Evolutionary conservation across 1,140 invertebrate species (phyloP), one percentile per base, ranked within the genome.

Genomic region (Lepidurus apus): DNA sequence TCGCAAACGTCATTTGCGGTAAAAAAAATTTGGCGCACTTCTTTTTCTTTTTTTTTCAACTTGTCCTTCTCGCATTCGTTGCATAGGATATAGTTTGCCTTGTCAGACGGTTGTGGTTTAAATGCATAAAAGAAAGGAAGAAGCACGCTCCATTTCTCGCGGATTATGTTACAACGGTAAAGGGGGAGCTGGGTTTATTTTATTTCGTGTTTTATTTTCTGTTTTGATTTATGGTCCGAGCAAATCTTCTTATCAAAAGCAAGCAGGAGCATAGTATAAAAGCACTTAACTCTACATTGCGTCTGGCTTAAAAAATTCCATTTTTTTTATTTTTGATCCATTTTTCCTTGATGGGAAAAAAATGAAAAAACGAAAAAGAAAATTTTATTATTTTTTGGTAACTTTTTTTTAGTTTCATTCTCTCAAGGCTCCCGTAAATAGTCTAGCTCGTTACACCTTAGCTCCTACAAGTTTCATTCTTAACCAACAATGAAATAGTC

Each of bases 191-290:
- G 13, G 53, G 21, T 17, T 65, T 65, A 11, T 65, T 65, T 65
- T n/a, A 13, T 65, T 65, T 65, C 53, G 1, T 65, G 21, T 65
- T 65, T 65, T 65, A 17, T 65, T 7, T 65, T n/a, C 9, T 65
- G 17, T 21, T 65, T 65, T 65, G 17, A 65, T 65, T 65, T 65
- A 65, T 21, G 53, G 45, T 65, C 21, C 21, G 13, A 65, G 45
- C 17, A 13, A 65, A 65, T 65, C 53, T 65, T 65, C 53, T 65
- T 65, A 65, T 65, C 53, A 65, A 65, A 65, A 65, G 53, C 53
- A 65, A 21, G 13, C 53, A 65, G 53, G 53, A 3, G 17, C 53
- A 65, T 0, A 34, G 34, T 34, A 34, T 2, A 65, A 65, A 65
- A 11, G 53, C 53, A 8, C 13, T 65, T 21, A 65, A 65, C 53